Percentiles rank a stretch among this genome's conserved stretches.
phyloP scores from a whole-genome alignment of 2,797 vertebrate genomes.

The Falco biarmicus region DNA sequence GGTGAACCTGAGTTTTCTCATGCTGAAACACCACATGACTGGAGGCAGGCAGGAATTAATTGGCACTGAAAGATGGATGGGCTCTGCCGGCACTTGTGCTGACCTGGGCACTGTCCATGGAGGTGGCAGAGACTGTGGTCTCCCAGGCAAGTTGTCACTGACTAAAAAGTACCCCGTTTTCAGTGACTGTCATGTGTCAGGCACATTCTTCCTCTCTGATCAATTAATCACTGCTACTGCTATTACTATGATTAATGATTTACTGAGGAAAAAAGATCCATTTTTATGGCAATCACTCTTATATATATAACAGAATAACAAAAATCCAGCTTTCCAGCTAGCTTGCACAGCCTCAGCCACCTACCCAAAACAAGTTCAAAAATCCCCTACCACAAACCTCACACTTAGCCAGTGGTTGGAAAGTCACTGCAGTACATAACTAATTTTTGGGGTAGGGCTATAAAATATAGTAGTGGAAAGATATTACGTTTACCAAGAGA shows the following conservation, averaged over 20 bases:
- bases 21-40: fast-evolving
- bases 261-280: not conserved
- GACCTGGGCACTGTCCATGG: not conserved
- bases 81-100: not conserved
- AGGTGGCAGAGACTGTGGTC: not conserved
- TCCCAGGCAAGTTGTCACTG: not conserved
- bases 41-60: not conserved
- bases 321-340: not conserved
- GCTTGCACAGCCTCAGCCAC: not conserved
- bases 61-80: not conserved
- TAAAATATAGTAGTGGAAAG: not conserved
- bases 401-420: not conserved
- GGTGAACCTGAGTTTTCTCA: not conserved
- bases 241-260: not conserved
- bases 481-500: not conserved
- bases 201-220: not conserved
- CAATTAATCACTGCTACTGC: not conserved
- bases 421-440: not conserved
- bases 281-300: not conserved
- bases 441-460: not conserved
- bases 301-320: not conserved
- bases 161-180: not conserved
- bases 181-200: not conserved
- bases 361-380: not conserved
- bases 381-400: not conserved